Base-by-base conservation (phyloP, 2,113 vertebrate species). In the Crotalus viridis region DNA sequence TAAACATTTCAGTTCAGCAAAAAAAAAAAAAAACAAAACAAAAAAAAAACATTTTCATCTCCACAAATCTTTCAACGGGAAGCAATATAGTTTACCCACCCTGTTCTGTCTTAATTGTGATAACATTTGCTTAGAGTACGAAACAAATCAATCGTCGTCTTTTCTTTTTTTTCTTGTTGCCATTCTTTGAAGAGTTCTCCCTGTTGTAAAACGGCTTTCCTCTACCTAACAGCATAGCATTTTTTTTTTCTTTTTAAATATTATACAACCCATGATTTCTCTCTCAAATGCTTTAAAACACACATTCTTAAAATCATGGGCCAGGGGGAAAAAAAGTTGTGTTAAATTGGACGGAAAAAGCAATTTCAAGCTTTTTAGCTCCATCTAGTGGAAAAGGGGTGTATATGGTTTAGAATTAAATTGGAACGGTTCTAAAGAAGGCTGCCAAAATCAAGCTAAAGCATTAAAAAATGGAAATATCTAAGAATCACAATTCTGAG, bases 311-410 rank as follows among this genome's bases (percentile, higher is more conserved):
- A 69, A 90, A 1, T 24, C 89, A 6, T 92, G 21, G 46, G n/a
- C 21, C 3, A 7, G 19, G 33, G 3, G 3, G 2, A 2, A 15
- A 5, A 95, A 69, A 93, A 52, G 64, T 85, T 88, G 12, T 0
- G 21, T 91, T 26, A 10, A 0, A 88, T 55, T 26, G 0, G 21
- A 10, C 48, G 86, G 39, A 56, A 28, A 85, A 5, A 43, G 0
- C 90, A 93, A 97, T 97, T 95, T 88, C 26, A 97, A 90, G 97
- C 93, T 97, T 96, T 96, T 88, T 86, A 93, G 91, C 96, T 94
- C 97, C 97, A 98, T 96, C 97, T 98, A 97, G 97, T 97, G 98
- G 97, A 46, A 87, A 92, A 33, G 46, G 9, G n/a, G 89, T 87
- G 91, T 61, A 93, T 90, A 91, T 8, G 0, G 89, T 17, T 91